phyloP scores from a whole-genome alignment of 1,140 invertebrate genomes.

The Bilobella aurantiaca region DNA sequence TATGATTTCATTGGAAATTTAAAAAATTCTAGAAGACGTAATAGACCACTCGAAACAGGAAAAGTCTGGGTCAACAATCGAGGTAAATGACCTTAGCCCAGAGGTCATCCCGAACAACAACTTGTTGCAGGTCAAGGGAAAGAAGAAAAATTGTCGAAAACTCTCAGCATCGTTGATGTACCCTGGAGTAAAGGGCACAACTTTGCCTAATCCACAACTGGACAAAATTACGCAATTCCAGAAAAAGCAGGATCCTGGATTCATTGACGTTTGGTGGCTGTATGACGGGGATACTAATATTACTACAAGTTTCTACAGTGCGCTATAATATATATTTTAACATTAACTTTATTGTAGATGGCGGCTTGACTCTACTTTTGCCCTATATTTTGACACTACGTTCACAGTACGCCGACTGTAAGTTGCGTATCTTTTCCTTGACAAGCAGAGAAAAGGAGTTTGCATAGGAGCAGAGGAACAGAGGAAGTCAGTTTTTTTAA shows the following conservation, averaged over 20 bases:
- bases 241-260: constrained; percentile 38
- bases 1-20: no score
- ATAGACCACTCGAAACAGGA: no score
- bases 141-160: neutral
- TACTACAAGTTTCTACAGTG: no score
- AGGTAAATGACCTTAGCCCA: no score
- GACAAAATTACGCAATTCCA: constrained; percentile 38
- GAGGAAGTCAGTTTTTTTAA: neutral
- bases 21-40: no score
- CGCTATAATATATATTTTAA: no score
- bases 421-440: constrained; percentile 49
- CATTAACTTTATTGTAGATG: no score
- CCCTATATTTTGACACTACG: constrained; percentile 47
- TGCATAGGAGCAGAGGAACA: constrained; percentile 48
- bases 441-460: constrained; percentile 45
- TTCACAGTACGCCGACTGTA: constrained; percentile 44
- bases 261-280: constrained; percentile 56
- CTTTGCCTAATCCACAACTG: constrained; percentile 36
- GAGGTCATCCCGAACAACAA: no score
- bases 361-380: constrained; percentile 47
- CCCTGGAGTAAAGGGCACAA: constrained; percentile 36
- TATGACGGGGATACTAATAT: no score
- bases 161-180: constrained; percentile 37
- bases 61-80: neutral
- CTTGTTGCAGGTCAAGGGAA: neutral